phyloP scores from a whole-genome alignment of 2,797 vertebrate genomes.

The Cyclura pinguis region DNA sequence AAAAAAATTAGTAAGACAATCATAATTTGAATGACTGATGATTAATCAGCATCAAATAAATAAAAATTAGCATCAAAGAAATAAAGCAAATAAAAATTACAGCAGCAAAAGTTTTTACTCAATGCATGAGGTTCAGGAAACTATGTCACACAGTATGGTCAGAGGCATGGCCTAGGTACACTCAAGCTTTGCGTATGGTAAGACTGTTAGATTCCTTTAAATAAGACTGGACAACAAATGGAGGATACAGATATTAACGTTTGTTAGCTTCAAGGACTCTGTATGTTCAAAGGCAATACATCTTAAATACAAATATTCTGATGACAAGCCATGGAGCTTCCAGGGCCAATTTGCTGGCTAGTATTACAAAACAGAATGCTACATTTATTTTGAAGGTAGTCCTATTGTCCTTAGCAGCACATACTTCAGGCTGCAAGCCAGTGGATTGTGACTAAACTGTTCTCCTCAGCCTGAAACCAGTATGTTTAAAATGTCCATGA shows the following conservation, averaged over 20 bases:
- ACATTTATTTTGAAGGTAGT: background rate
- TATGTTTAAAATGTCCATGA: background rate
- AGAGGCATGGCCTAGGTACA: background rate
- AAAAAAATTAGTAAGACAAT: background rate
- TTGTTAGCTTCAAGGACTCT: background rate
- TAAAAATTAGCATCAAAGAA: background rate
- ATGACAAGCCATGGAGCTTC: background rate
- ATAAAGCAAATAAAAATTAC: background rate
- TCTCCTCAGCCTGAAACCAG: background rate
- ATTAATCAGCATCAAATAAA: background rate
- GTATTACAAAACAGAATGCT: background rate
- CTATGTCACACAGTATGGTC: background rate
- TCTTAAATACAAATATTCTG: background rate
- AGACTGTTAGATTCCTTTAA: background rate
- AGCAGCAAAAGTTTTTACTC: background rate
- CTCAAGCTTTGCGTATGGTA: background rate
- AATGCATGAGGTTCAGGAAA: background rate
- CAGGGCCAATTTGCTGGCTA: background rate
- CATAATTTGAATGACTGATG: background rate
- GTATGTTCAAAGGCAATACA: background rate
- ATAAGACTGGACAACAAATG: background rate
- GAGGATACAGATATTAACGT: background rate
- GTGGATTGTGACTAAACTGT: background rate
- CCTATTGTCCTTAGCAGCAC: background rate
- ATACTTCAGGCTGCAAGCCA: background rate